These are phyloP conservation scores for Neelides sp. DNA, from an alignment of 1,140 invertebrate genomes.

Conservation along the genomic window DNA sequence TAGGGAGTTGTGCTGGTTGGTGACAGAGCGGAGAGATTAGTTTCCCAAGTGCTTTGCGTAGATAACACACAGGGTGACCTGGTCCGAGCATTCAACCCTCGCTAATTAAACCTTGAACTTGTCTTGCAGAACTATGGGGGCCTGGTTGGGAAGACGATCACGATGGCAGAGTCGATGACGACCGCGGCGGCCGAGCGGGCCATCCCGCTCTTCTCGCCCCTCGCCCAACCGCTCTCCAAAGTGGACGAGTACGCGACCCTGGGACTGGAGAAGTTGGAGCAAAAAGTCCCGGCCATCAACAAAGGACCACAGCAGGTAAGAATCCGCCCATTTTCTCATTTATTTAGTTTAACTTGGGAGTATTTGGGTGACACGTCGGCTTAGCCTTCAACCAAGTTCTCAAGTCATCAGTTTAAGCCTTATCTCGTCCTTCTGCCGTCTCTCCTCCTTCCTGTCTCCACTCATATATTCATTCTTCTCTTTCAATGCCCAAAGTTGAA, in stretches of 20 bases:
- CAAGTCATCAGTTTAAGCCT: too few species aligned
- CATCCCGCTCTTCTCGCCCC: constrained; percentile 5
- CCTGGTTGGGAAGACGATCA: constrained; percentile 9
- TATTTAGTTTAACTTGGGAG: too few species aligned
- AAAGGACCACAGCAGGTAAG: constrained; percentile 27
- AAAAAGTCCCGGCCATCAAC: constrained; percentile 19
- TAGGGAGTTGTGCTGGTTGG: too few species aligned
- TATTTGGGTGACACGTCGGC: too few species aligned
- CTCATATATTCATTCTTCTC: too few species aligned
- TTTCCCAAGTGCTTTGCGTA: too few species aligned
- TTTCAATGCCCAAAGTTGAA: too few species aligned
- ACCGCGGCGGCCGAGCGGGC: neutral
- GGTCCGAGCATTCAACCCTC: neutral
- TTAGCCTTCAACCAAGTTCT: too few species aligned
- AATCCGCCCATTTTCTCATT: neutral
- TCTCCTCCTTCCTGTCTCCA: too few species aligned
- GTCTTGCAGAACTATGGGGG: constrained; percentile 5
- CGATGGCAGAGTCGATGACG: constrained; percentile 4
- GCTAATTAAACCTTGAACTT: neutral
- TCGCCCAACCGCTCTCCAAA: constrained; percentile 9
- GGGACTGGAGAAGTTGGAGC: constrained; percentile 20
- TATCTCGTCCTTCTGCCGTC: too few species aligned
- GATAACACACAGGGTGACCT: too few species aligned
- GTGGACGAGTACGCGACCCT: constrained; percentile 19
- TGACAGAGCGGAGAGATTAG: too few species aligned